These are phyloP conservation scores for Coilia nasus DNA, from an alignment of 2,797 vertebrate species.

Conservation along the genomic window DNA sequence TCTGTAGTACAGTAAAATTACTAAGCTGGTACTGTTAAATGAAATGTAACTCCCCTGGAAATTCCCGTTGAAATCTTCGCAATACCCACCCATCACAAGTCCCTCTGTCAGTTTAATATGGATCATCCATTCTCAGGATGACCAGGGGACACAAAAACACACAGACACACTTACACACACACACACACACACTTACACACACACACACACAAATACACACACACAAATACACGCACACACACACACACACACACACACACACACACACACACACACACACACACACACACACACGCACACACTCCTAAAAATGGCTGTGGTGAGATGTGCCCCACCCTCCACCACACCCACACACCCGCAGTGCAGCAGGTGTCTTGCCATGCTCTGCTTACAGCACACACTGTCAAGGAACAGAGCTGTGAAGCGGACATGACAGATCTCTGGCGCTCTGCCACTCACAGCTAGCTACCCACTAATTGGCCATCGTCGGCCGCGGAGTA, in stretches of 20 bases:
- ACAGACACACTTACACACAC: too few species aligned
- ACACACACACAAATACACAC: neutral
- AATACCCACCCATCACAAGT: neutral
- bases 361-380: slow-evolving; percentile 65
- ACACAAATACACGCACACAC: slow-evolving; percentile 44
- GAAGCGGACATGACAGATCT: slow-evolving; percentile 71
- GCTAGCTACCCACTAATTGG: slow-evolving; percentile 74
- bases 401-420: slow-evolving; percentile 66
- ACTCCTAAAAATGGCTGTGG: neutral
- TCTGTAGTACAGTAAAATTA: neutral
- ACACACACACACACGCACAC: neutral
- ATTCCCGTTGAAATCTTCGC: neutral
- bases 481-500: slow-evolving; percentile 61
- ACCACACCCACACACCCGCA: slow-evolving; percentile 49
- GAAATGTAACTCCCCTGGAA: neutral
- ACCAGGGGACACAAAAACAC: too few species aligned
- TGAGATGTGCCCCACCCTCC: neutral
- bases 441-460: slow-evolving; percentile 71
- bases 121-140: slow-evolving; percentile 24
- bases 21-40: neutral
- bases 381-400: slow-evolving; percentile 45
- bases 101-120: neutral
- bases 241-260: neutral
- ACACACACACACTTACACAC: neutral
- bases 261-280: slow-evolving; percentile 20